Percentiles rank a stretch among this genome's conserved stretches.
Conservation (phyloP, 1,140 invertebrate genomes). For the Drusus annulatus region DNA sequence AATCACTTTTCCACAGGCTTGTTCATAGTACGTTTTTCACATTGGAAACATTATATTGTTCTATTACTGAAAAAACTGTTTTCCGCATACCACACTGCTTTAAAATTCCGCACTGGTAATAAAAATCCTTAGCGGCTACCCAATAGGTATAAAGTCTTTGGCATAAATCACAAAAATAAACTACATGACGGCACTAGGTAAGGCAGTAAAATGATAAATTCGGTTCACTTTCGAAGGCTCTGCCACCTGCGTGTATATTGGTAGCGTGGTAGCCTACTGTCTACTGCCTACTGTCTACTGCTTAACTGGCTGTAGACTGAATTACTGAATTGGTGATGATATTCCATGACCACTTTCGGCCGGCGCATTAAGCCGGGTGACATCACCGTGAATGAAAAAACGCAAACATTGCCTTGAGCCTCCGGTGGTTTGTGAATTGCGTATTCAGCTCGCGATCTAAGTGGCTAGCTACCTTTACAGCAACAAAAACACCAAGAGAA, state of each 20-base stretch:
- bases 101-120: too few relatives aligned
- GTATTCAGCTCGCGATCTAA: constrained; percentile 4
- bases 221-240: background rate
- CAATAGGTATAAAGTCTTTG: background rate
- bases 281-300: constrained; percentile 19
- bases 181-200: constrained; percentile 22
- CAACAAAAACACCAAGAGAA: background rate
- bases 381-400: constrained; percentile 47
- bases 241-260: background rate
- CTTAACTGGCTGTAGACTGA: background rate
- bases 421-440: constrained; percentile 30
- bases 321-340: constrained; percentile 12
- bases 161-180: background rate
- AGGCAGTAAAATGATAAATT: background rate
- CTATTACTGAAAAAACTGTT: too few relatives aligned
- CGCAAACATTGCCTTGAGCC: constrained; percentile 44
- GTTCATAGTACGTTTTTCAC: too few relatives aligned
- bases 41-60: too few relatives aligned
- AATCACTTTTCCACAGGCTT: too few relatives aligned
- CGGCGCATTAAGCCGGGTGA: constrained; percentile 40
- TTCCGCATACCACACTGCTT: too few relatives aligned
- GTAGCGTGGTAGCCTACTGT: constrained; percentile 17
- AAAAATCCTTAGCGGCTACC: too few relatives aligned
- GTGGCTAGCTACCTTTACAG: background rate
- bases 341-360: constrained; percentile 41